Conservation (phyloP, 2,797 vertebrate species). For the Pangasius larnaudii region DNA sequence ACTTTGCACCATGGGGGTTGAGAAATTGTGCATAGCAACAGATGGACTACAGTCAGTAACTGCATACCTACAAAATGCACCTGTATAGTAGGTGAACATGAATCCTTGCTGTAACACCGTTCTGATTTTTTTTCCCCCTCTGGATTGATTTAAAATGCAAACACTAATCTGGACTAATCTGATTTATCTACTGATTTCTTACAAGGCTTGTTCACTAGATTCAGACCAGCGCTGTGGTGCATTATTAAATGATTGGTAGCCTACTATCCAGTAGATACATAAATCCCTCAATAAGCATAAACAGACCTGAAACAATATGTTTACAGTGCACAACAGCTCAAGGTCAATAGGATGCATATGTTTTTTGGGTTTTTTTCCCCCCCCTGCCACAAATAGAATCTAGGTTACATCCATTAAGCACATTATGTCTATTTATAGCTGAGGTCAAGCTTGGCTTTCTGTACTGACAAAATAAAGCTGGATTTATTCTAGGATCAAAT, state of each 20-base stretch:
- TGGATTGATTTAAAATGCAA: neutral
- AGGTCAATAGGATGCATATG: conserved; percentile 13
- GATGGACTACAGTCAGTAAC: neutral
- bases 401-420: conserved; percentile 26
- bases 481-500: neutral
- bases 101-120: neutral
- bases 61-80: neutral
- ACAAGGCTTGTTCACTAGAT: neutral
- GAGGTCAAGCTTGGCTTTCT: neutral
- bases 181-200: neutral
- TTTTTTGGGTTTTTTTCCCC: neutral
- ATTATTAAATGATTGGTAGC: neutral
- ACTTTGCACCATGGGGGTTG: neutral
- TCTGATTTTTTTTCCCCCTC: no score
- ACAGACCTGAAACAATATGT: neutral
- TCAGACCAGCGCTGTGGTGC: no score
- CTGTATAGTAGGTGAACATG: neutral
- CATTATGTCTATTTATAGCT: conserved; percentile 40
- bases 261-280: neutral
- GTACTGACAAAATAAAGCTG: neutral
- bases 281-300: neutral
- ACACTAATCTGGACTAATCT: neutral
- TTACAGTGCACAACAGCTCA: conserved; percentile 3
- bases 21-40: conserved; percentile 5
- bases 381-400: conserved; percentile 16